phyloP scores from a whole-genome alignment of 2,888 invertebrate species.

The Ramazzottius varieornatus region DNA sequence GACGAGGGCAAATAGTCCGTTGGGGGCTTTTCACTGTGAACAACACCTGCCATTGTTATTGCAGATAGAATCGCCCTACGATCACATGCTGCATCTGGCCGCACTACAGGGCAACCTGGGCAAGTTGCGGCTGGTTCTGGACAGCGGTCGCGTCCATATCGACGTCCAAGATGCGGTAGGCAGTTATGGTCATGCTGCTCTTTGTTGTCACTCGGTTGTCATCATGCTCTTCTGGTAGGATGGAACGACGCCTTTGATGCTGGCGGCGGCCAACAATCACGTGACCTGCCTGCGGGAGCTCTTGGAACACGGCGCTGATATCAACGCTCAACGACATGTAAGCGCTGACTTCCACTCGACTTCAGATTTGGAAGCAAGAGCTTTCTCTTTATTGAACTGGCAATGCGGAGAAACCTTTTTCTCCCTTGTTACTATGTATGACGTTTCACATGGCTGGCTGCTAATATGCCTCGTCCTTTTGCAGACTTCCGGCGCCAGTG shows the following conservation, averaged over 20 bases:
- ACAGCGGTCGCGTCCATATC: slow-evolving; percentile 75
- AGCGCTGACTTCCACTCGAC: slow-evolving; percentile 10
- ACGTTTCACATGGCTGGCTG: no score
- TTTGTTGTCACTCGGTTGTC: background rate
- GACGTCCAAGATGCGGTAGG: slow-evolving; percentile 76
- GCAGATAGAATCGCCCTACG: slow-evolving; percentile 65
- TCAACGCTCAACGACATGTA: slow-evolving; percentile 46
- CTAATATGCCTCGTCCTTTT: slow-evolving; percentile 13
- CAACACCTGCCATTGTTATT: no score
- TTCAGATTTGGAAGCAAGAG: no score
- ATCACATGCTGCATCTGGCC: slow-evolving; percentile 69
- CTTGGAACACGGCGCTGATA: slow-evolving; percentile 67
- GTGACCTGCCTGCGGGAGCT: slow-evolving; percentile 58
- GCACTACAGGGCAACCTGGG: slow-evolving; percentile 58
- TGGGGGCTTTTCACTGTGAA: no score
- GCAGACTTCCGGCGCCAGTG: slow-evolving; percentile 58
- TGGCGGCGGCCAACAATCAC: slow-evolving; percentile 71
- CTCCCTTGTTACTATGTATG: no score
- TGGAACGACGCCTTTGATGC: slow-evolving; percentile 69
- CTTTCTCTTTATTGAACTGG: no score
- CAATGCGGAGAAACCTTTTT: no score
- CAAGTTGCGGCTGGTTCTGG: slow-evolving; percentile 46
- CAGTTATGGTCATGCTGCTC: slow-evolving; percentile 13
- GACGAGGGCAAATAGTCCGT: no score
- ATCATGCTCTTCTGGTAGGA: slow-evolving; percentile 37